A percentile compares a stretch with the other conserved stretches of the same genome.
These are phyloP conservation scores for Panzeria rudis DNA, from an alignment of 2,888 invertebrate genomes.

Conservation along the genomic window DNA sequence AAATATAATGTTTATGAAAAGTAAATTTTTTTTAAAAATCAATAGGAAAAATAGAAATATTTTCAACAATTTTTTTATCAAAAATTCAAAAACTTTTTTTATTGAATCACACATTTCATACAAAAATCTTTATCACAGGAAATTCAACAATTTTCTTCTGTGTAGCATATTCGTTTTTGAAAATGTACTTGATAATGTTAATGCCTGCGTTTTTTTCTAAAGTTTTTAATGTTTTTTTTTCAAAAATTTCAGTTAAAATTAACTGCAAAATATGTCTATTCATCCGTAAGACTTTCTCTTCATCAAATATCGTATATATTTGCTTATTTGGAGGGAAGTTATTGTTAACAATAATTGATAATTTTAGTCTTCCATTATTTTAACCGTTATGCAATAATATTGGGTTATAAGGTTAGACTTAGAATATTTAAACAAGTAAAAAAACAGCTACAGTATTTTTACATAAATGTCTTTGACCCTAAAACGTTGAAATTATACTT, in stretches of 20 bases:
- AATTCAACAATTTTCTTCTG: too few species aligned
- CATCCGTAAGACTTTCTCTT: constrained; percentile 61
- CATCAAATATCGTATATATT: constrained; percentile 1
- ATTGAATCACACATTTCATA: too few species aligned
- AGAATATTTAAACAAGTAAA: not conserved
- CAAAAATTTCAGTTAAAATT: not conserved
- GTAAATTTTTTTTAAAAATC: too few species aligned
- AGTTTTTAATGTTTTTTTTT: not conserved
- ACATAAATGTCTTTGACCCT: constrained; percentile 17
- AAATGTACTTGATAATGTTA: not conserved
- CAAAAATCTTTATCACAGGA: too few species aligned
- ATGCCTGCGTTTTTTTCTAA: not conserved
- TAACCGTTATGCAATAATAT: constrained; percentile 35
- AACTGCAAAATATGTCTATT: constrained; percentile 48
- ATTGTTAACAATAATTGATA: constrained; percentile 9
- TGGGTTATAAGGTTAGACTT: constrained; percentile 26
- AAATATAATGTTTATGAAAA: too few species aligned
- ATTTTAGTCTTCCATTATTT: not conserved
- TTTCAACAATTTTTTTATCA: too few species aligned
- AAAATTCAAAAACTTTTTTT: too few species aligned
- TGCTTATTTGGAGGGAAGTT: constrained; percentile 1
- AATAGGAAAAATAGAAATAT: too few species aligned
- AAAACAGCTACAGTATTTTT: not conserved
- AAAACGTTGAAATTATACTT: not conserved
- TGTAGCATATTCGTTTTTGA: constrained; percentile 1